Conservation (phyloP, 2,113 vertebrate species). For the Oreochromis aureus region DNA sequence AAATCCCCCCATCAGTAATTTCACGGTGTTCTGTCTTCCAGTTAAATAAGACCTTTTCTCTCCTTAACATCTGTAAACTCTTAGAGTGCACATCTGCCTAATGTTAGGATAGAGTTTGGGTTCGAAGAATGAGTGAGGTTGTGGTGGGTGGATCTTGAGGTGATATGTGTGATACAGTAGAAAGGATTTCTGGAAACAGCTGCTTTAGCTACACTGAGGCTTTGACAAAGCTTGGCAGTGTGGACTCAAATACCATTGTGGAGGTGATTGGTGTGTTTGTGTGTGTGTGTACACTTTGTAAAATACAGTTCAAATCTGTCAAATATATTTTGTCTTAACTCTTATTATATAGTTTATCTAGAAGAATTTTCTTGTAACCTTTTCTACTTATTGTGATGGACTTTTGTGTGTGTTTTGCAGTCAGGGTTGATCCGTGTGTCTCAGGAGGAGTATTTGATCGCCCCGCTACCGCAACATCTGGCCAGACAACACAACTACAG, state of each 20-base stretch:
- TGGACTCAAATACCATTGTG: not conserved
- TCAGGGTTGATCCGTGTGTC: constrained; percentile 88
- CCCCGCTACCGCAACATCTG: constrained; percentile 85
- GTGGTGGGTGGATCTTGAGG: not conserved
- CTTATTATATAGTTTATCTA: not conserved
- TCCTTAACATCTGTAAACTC: not conserved
- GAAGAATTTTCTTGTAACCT: constrained; percentile 14
- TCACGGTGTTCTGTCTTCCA: not conserved
- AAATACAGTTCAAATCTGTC: not conserved
- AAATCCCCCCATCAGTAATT: not conserved
- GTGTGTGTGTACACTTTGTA: not conserved
- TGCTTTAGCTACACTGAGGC: not conserved
- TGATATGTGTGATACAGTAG: not conserved
- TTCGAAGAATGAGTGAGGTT: not conserved
- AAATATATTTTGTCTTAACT: not conserved
- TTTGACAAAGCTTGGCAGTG: not conserved
- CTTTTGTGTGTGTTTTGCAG: constrained; percentile 69
- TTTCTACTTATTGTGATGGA: not conserved
- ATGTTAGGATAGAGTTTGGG: not conserved
- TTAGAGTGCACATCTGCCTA: constrained; percentile 22
- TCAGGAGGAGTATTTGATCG: constrained; percentile 87
- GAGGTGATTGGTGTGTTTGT: not conserved
- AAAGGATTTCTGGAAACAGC: not conserved
- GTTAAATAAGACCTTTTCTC: not conserved
- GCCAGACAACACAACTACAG: constrained; percentile 85